Evolutionary conservation across 2,113 vertebrate genomes (phyloP).

Genomic region (Burhinus oedicnemus): DNA sequence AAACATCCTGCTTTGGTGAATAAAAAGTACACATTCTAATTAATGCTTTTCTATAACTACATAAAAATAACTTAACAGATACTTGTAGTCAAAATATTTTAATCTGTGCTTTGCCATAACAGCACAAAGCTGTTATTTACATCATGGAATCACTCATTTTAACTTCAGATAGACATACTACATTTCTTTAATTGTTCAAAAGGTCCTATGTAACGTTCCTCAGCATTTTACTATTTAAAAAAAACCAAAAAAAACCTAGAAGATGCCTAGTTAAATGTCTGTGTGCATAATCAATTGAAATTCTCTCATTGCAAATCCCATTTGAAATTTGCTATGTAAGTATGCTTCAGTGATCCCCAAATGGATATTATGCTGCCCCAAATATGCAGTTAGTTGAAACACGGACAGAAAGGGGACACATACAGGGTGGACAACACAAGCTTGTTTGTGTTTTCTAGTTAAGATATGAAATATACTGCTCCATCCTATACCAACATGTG

Average conservation of each 20-base stretch:
- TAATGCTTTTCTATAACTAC: neutral
- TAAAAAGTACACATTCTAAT: neutral
- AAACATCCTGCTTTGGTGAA: neutral
- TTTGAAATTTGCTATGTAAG: neutral
- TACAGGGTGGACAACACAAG: neutral
- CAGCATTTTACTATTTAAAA: neutral
- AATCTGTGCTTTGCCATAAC: neutral
- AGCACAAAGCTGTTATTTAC: neutral
- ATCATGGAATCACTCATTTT: neutral
- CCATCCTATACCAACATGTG: neutral
- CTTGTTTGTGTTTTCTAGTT: neutral
- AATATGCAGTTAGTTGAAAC: neutral
- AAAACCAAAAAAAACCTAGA: neutral
- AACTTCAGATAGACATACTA: neutral
- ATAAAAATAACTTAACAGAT: neutral
- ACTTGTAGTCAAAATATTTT: neutral
- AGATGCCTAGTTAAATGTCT: neutral
- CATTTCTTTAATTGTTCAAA: neutral
- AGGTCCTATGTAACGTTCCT: neutral
- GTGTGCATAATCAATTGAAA: neutral
- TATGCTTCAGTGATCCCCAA: neutral
- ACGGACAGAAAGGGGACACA: neutral
- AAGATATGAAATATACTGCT: neutral
- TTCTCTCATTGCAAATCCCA: neutral
- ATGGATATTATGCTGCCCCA: neutral